phyloP scores from a whole-genome alignment of 1,140 invertebrate species.

The Pachyrhynchus sulphureomaculatus region DNA sequence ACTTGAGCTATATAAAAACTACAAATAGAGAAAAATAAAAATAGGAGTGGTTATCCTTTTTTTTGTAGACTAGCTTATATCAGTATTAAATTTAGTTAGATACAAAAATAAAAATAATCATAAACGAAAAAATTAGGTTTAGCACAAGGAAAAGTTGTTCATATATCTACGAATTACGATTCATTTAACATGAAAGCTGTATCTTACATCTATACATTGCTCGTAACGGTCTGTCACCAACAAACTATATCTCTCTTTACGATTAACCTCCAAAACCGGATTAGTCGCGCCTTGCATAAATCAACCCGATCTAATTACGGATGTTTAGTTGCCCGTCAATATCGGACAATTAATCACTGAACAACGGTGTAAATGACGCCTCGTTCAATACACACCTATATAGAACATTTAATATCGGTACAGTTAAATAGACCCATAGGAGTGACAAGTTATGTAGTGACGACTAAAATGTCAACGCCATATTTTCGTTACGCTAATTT shows the following conservation, averaged over 20 bases:
- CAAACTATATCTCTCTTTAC: background rate
- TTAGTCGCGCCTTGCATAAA: slow-evolving; percentile 1
- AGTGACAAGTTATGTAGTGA: background rate
- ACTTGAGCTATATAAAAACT: no score
- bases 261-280: background rate
- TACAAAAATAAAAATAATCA: no score
- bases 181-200: no score
- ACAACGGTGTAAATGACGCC: slow-evolving; percentile 21
- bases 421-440: slow-evolving; percentile 3
- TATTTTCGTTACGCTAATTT: background rate
- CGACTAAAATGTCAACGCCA: background rate
- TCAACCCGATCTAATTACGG: slow-evolving; percentile 12
- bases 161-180: no score
- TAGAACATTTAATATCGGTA: background rate
- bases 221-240: background rate
- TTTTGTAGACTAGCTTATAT: no score
- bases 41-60: no score
- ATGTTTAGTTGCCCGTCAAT: slow-evolving; percentile 19
- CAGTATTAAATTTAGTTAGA: no score
- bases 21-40: no score
- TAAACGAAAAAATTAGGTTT: no score
- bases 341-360: slow-evolving; percentile 14
- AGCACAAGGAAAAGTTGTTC: no score
- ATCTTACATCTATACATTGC: background rate
- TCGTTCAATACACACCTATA: slow-evolving; percentile 9